Evolutionary conservation across 1,140 invertebrate genomes (phyloP).

Genomic region (Neodiprion virginianus): DNA sequence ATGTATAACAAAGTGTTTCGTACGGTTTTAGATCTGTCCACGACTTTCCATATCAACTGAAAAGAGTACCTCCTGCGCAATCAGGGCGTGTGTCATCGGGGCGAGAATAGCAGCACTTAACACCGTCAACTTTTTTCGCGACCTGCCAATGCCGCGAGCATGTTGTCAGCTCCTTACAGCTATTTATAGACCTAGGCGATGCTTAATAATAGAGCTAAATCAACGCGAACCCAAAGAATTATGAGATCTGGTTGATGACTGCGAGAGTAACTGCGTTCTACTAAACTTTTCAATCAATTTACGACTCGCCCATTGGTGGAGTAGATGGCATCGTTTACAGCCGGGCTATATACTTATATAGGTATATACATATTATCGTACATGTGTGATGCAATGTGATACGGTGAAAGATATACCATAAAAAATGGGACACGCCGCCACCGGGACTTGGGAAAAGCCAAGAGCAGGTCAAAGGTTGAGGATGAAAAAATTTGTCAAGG

Average conservation of each 20-base stretch:
- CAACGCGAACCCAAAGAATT: neutral
- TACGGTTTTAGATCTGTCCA: too few species aligned
- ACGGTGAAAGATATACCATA: neutral
- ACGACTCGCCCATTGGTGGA: too few species aligned
- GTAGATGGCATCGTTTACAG: too few species aligned
- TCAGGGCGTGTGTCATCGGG: conserved; percentile 48
- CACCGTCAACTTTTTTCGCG: conserved; percentile 39
- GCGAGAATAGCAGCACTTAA: conserved; percentile 50
- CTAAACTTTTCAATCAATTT: too few species aligned
- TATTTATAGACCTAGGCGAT: conserved; percentile 47
- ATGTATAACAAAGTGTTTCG: too few species aligned
- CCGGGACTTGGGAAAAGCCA: neutral
- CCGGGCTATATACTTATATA: too few species aligned
- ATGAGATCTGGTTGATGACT: too few species aligned
- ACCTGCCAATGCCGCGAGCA: conserved; percentile 39
- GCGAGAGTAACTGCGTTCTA: too few species aligned
- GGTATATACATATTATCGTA: too few species aligned
- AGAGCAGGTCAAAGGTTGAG: neutral
- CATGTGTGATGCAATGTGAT: too few species aligned
- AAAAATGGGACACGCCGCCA: neutral
- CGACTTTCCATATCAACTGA: too few species aligned
- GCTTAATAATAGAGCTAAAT: conserved; percentile 46
- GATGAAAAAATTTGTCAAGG: too few species aligned
- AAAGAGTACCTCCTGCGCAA: conserved; percentile 24
- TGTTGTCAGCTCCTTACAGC: conserved; percentile 20